Evolutionary conservation across 2,797 vertebrate species (phyloP).

Genomic region (Gadopsis bispinosus): DNA sequence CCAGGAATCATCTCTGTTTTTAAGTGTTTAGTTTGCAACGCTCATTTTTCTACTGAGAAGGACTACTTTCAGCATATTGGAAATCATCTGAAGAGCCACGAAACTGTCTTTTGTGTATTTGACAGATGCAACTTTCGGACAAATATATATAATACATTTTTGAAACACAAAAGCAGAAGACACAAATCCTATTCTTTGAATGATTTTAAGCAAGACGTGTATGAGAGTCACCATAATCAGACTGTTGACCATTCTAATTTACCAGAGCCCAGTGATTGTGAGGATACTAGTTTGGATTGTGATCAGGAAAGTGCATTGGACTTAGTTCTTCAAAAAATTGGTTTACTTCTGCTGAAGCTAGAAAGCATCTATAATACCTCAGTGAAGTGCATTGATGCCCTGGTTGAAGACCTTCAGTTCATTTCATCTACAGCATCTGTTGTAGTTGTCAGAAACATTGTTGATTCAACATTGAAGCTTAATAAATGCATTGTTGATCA

Average conservation of each 20-base stretch:
- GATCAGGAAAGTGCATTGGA: conserved; percentile 45
- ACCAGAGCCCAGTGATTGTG: conserved; percentile 35
- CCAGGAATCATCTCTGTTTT: conserved; percentile 25
- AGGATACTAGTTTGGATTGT: conserved; percentile 49
- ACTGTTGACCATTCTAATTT: conserved; percentile 34
- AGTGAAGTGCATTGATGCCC: conserved; percentile 53
- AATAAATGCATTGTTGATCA: conserved; percentile 55
- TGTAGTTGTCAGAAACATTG: conserved; percentile 34
- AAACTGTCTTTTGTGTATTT: conserved; percentile 65
- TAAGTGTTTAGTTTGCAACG: conserved; percentile 54
- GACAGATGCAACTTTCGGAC: conserved; percentile 52
- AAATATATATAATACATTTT: conserved; percentile 66
- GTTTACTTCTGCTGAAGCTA: conserved; percentile 59
- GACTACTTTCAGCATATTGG: conserved; percentile 62
- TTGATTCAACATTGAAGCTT: conserved; percentile 53
- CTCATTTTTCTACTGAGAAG: conserved; percentile 43
- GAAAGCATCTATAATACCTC: conserved; percentile 56
- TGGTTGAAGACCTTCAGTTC: conserved; percentile 65
- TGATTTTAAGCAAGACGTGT: conserved; percentile 49
- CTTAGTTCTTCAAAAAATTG: conserved; percentile 48
- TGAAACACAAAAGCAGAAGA: conserved; percentile 63
- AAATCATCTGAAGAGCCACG: conserved; percentile 55
- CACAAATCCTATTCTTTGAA: conserved; percentile 45
- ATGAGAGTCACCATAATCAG: conserved; percentile 30
- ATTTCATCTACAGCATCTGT: conserved; percentile 60